Percentiles rank a stretch among this genome's conserved stretches.
These are phyloP conservation scores for Chionomys nivalis DNA, from an alignment of 2,113 vertebrate species.

Conservation along the genomic window DNA sequence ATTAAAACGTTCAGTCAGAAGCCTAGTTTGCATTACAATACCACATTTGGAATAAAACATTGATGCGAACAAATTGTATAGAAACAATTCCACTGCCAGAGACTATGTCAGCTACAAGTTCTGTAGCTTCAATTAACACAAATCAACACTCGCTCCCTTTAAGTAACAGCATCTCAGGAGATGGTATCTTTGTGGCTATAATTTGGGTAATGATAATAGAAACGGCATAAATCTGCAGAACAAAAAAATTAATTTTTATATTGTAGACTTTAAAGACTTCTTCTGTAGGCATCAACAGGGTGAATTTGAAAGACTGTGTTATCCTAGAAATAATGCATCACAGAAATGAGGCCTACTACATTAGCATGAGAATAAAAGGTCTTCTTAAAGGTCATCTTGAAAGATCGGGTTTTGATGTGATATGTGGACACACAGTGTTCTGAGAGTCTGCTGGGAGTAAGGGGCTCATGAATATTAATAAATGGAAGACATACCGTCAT, in stretches of 20 bases:
- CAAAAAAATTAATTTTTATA: conserved; percentile 67
- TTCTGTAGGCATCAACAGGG: conserved; percentile 56
- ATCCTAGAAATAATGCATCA: conserved; percentile 66
- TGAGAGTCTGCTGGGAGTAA: conserved; percentile 63
- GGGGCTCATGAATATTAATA: conserved; percentile 85
- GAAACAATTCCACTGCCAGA: conserved; percentile 49
- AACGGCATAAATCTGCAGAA: conserved; percentile 62
- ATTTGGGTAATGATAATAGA: conserved; percentile 69
- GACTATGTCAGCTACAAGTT: not conserved
- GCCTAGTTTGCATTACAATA: conserved; percentile 65
- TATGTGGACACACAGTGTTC: conserved; percentile 54
- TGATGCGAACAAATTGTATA: conserved; percentile 33
- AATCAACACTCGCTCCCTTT: conserved; percentile 63
- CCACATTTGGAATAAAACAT: conserved; percentile 44
- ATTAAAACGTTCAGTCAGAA: conserved; percentile 52
- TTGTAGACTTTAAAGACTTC: conserved; percentile 61
- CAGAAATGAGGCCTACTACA: conserved; percentile 75
- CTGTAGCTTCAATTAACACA: conserved; percentile 57
- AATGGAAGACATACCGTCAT: conserved; percentile 52
- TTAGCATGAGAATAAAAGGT: conserved; percentile 84
- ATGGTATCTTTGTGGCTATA: conserved; percentile 60
- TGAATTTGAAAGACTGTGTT: conserved; percentile 62
- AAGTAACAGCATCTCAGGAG: conserved; percentile 52
- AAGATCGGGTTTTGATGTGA: conserved; percentile 76
- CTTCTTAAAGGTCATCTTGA: conserved; percentile 83